These are phyloP conservation scores for Leucopsar rothschildi DNA, from an alignment of 2,113 vertebrate species.

Conservation along the genomic window DNA sequence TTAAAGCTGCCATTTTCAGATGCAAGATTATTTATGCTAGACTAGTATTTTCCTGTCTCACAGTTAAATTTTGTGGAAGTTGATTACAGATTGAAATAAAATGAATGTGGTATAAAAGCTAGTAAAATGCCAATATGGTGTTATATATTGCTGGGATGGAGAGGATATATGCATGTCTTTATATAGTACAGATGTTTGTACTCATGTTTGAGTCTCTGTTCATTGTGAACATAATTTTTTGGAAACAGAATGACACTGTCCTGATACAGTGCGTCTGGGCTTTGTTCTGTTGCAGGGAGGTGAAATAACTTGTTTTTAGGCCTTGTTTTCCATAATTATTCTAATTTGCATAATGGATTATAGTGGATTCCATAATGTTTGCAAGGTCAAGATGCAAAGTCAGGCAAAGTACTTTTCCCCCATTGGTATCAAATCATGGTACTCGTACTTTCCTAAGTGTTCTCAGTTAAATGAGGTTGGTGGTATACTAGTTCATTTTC, in stretches of 20 bases:
- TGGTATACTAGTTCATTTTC: background rate
- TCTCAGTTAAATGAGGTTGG: background rate
- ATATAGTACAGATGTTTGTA: background rate
- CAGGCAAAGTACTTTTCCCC: background rate
- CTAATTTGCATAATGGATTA: background rate
- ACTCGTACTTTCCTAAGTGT: background rate
- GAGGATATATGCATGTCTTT: background rate
- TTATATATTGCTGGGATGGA: background rate
- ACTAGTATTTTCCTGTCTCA: constrained; percentile 69
- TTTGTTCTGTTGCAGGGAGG: background rate
- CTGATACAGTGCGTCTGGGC: background rate
- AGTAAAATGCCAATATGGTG: constrained; percentile 37
- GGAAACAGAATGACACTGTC: background rate
- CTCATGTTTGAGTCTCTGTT: background rate
- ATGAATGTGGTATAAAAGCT: constrained; percentile 58
- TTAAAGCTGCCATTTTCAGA: constrained; percentile 67
- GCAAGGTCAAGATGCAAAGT: background rate
- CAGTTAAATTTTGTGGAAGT: constrained; percentile 75
- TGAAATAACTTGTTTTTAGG: background rate
- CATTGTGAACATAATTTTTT: background rate
- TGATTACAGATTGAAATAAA: constrained; percentile 77
- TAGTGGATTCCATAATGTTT: background rate
- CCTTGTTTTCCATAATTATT: background rate
- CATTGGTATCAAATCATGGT: background rate
- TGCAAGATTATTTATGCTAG: constrained; percentile 69